These are phyloP conservation scores for Drosophila ercepeae DNA, from an alignment of 1,140 invertebrate genomes.

Conservation along the genomic window DNA sequence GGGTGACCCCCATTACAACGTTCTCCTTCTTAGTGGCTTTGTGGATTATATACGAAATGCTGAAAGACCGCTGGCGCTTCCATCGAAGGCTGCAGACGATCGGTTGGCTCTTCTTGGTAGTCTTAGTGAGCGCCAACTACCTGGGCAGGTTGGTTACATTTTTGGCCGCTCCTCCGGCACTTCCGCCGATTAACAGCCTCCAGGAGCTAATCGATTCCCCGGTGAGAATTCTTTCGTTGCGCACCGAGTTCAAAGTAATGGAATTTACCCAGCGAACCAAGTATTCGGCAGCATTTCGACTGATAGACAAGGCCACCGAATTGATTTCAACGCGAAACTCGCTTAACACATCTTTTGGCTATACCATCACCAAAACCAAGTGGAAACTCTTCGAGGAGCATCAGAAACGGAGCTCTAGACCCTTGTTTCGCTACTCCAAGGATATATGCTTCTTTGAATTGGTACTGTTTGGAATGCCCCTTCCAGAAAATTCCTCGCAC, in stretches of 20 bases:
- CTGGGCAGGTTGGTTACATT: slow-evolving; percentile 30
- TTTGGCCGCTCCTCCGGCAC: slow-evolving; percentile 29
- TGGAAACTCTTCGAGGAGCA: slow-evolving; percentile 53
- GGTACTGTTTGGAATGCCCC: slow-evolving; percentile 45
- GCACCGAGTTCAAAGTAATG: slow-evolving; percentile 34
- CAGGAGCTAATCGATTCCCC: slow-evolving; percentile 22
- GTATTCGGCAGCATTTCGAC: slow-evolving; percentile 37
- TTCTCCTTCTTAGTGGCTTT: slow-evolving; percentile 17
- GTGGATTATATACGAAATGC: slow-evolving; percentile 12
- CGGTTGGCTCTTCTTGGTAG: slow-evolving; percentile 39
- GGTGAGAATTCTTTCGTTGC: slow-evolving; percentile 33
- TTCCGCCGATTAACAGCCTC: slow-evolving; percentile 30
- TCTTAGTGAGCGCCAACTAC: slow-evolving; percentile 41
- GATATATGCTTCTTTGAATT: slow-evolving; percentile 46
- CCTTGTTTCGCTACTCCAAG: slow-evolving; percentile 53
- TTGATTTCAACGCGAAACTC: slow-evolving; percentile 36
- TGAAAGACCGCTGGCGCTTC: slow-evolving; percentile 8
- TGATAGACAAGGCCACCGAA: slow-evolving; percentile 7
- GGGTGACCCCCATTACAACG: slow-evolving; percentile 5
- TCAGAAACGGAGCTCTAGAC: slow-evolving; percentile 25
- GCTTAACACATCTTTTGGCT: slow-evolving; percentile 54
- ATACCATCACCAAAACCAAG: slow-evolving; percentile 49
- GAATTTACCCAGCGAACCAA: slow-evolving; percentile 53
- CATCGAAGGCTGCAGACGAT: slow-evolving; percentile 26
- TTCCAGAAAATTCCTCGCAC: slow-evolving; percentile 55